Evolutionary conservation across 53 echinoderm and acorn worm species (phyloP).

Genomic region (Apostichopus leukothele): DNA sequence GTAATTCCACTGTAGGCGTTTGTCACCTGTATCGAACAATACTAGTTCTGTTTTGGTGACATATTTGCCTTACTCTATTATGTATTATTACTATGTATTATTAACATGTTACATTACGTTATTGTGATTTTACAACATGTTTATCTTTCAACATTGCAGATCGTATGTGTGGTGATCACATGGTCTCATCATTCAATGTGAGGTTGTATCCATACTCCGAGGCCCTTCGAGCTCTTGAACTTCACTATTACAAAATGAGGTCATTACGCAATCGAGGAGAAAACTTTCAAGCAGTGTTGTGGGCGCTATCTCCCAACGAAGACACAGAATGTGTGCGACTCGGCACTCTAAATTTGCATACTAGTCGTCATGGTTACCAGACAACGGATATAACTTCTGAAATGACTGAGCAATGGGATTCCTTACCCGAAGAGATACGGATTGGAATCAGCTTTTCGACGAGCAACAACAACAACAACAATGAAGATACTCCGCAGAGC

Average conservation of each 20-base stretch:
- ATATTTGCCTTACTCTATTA: too few species aligned
- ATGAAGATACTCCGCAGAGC: not conserved
- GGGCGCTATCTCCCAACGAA: not conserved
- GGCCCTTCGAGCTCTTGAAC: conserved; percentile 32
- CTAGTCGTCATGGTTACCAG: conserved; percentile 34
- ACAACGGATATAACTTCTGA: conserved; percentile 29
- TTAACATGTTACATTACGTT: too few species aligned
- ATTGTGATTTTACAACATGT: too few species aligned
- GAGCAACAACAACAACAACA: not conserved
- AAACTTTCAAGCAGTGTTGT: conserved; percentile 18
- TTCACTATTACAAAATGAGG: conserved; percentile 35
- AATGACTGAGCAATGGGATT: conserved; percentile 26
- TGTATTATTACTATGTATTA: too few species aligned
- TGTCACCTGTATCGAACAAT: too few species aligned
- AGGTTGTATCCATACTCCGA: conserved; percentile 19
- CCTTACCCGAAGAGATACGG: not conserved
- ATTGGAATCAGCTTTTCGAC: conserved; percentile 20
- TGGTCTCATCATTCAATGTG: conserved; percentile 27
- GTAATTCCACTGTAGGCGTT: too few species aligned
- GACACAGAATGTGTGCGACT: not conserved
- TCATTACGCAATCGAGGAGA: not conserved
- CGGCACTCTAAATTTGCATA: conserved; percentile 5
- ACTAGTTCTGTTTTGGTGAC: too few species aligned
- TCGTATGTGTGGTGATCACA: conserved; percentile 12
- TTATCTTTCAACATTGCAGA: not conserved